Base-by-base conservation (phyloP, 1,140 invertebrate genomes). In the Muscidifurax raptorellus region DNA sequence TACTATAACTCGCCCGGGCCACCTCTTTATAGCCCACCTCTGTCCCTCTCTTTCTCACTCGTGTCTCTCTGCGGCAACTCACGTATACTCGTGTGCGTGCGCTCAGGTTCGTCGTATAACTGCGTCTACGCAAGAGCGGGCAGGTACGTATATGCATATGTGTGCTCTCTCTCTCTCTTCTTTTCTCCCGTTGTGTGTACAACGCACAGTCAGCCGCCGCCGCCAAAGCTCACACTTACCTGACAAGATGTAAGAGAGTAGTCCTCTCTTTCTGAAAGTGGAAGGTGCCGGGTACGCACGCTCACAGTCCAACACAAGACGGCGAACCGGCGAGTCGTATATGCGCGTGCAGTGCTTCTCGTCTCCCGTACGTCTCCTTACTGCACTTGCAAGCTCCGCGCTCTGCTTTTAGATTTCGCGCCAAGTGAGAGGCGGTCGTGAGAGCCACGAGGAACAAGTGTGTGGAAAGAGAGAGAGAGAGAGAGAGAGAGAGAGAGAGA, bases 261-360 rank as follows among this genome's bases (percentile, higher is more conserved):
- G 77, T 75, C 71, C 83, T 84, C 92, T 92, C 83, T 84, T 91
- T 92, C 90, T 88, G 88, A 91, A 92, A 92, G 90, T 92, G 91
- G 92, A 92, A 92, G 91, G 90, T 91, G 90, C 90, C 82, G 30
- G 90, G 90, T 90, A 91, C 90, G 90, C 90, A 91, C 90, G 90
- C 90, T 90, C 91, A 92, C 92, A 93, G 92, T 93, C 92, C 92
- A 90, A 92, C 90, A 90, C 90, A 90, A 93, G 92, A 91, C 92
- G 90, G 90, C 92, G 92, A 92, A 91, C 91, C 91, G 92, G 91
- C 90, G 90, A 92, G 92, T 92, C 88, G 89, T n/a, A n/a, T n/a
- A n/a, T 84, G 81, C 82, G 71, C 75, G 27, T 69, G 36, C 71
- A 36, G 30, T 13, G 59, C 13, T 66, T 13, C 1, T 1, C 2